Conservation (phyloP, 2,888 invertebrate species). For the Spodoptera exigua region DNA sequence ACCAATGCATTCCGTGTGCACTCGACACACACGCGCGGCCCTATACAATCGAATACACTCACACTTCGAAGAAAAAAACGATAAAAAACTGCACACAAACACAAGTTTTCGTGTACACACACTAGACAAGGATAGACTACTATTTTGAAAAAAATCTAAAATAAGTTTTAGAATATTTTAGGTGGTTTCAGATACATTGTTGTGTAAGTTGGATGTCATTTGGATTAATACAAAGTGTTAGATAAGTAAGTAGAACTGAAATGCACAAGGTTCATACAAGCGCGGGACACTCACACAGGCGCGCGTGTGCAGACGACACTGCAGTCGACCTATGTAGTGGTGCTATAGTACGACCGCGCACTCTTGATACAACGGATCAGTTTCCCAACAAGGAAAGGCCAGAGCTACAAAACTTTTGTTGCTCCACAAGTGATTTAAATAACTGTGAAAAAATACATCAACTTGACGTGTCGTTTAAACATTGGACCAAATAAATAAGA, state of each 20-base stretch:
- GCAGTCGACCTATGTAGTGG: conserved; percentile 79
- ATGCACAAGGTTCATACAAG: conserved; percentile 84
- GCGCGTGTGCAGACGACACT: conserved; percentile 71
- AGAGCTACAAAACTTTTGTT: conserved; percentile 8
- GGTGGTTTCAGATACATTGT: conserved; percentile 24
- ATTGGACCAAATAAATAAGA: not conserved
- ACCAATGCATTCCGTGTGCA: conserved; percentile 66
- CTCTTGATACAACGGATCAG: conserved; percentile 58
- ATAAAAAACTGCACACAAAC: conserved; percentile 86
- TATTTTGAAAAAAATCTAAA: conserved; percentile 31
- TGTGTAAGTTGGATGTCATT: conserved; percentile 63
- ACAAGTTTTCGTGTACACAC: conserved; percentile 62
- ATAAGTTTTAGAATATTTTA: conserved; percentile 27
- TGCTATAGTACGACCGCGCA: conserved; percentile 66
- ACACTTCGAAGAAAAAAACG: conserved; percentile 87
- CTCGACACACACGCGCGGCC: conserved; percentile 61
- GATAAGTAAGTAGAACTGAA: conserved; percentile 82
- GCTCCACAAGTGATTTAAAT: conserved; percentile 1
- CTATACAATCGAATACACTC: conserved; percentile 87
- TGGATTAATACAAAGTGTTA: conserved; percentile 73
- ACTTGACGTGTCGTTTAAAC: not conserved
- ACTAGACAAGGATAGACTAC: conserved; percentile 63
- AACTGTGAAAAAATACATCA: not conserved
- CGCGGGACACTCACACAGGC: conserved; percentile 79
- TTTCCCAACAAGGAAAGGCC: conserved; percentile 31